Conservation (phyloP, 2,113 vertebrate genomes). For the Etia nguti region DNA sequence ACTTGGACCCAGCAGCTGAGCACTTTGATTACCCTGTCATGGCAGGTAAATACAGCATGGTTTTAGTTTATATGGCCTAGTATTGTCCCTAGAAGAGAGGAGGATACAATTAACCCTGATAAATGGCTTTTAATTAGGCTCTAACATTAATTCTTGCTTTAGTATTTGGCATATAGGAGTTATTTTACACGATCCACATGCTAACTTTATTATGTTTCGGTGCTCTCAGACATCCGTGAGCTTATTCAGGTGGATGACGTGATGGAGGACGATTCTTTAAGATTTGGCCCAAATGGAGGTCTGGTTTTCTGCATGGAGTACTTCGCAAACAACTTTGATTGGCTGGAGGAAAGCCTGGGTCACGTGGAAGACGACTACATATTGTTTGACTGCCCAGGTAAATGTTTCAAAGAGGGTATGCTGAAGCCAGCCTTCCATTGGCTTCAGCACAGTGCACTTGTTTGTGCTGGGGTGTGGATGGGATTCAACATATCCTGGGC, state of each 20-base stretch:
- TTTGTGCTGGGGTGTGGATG: not conserved
- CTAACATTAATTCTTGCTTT: not conserved
- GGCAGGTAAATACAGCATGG: slow-evolving; percentile 76
- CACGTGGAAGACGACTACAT: slow-evolving; percentile 95
- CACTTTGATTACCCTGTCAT: slow-evolving; percentile 88
- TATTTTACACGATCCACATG: not conserved
- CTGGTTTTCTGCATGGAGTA: slow-evolving; percentile 99
- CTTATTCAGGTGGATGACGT: slow-evolving; percentile 95
- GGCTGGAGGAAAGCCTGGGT: slow-evolving; percentile 89
- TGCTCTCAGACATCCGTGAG: slow-evolving; percentile 85
- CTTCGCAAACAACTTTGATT: slow-evolving; percentile 91
- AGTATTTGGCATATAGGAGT: not conserved
- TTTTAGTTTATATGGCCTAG: not conserved
- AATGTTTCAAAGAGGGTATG: not conserved
- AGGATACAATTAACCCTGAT: not conserved
- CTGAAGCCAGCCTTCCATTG: not conserved
- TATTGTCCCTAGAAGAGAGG: not conserved
- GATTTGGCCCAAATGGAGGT: slow-evolving; percentile 93
- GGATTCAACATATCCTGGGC: not conserved
- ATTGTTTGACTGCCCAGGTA: slow-evolving; percentile 96
- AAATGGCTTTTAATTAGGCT: not conserved
- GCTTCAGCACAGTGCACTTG: not conserved
- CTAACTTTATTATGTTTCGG: not conserved
- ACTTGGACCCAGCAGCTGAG: slow-evolving; percentile 92
- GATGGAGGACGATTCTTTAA: slow-evolving; percentile 88